Evolutionary conservation across 2,888 invertebrate species (phyloP).

Genomic region (Polyommatus iphigenia): DNA sequence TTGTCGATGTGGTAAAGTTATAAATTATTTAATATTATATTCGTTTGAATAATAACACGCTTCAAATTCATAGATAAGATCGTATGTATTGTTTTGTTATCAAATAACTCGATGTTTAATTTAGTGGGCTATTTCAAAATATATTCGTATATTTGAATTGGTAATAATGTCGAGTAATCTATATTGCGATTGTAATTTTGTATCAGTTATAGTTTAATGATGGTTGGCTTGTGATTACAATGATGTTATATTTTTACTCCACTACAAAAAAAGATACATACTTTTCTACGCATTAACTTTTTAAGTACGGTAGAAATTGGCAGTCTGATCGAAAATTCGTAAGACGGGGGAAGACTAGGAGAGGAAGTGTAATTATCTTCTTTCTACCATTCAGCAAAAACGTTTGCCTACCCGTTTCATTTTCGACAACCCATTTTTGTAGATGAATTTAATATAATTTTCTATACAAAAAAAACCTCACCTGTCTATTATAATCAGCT

Average conservation of each 20-base stretch:
- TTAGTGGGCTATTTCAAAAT: not conserved
- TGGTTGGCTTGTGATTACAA: too few species aligned
- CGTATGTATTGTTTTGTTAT: not conserved
- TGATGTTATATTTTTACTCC: too few species aligned
- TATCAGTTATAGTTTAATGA: not conserved
- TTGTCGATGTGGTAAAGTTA: not conserved
- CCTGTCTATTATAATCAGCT: conserved; percentile 79
- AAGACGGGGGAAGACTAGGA: too few species aligned
- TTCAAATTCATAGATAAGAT: not conserved
- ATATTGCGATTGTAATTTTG: not conserved
- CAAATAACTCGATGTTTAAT: not conserved
- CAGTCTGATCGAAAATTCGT: too few species aligned
- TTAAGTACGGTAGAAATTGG: too few species aligned
- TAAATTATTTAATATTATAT: not conserved
- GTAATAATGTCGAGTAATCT: not conserved
- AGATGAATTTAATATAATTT: too few species aligned
- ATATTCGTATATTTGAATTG: not conserved
- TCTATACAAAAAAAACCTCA: conserved; percentile 39
- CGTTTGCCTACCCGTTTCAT: too few species aligned
- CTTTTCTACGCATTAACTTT: too few species aligned
- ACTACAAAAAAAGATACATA: too few species aligned
- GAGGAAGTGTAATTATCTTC: too few species aligned
- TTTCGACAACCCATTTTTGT: too few species aligned
- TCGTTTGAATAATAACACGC: not conserved
- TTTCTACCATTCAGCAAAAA: too few species aligned